Evolutionary conservation across 2,797 vertebrate genomes (phyloP).

Genomic region (Trichosurus vulpecula): DNA sequence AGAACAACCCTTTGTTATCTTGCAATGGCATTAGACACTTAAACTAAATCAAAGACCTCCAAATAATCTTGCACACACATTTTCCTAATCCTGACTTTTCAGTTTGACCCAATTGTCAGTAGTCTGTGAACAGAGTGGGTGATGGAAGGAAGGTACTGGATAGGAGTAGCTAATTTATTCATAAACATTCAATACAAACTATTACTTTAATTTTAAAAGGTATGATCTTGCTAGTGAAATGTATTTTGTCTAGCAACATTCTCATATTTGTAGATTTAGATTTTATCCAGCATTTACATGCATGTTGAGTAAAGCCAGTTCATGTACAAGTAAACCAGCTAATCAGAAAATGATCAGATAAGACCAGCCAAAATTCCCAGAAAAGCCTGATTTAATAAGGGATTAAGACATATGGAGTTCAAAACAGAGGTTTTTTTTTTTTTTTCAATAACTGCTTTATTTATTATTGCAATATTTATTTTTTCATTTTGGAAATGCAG

Average conservation of each 20-base stretch:
- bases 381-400: background rate
- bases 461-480: background rate
- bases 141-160: background rate
- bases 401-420: background rate
- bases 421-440: background rate
- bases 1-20: background rate
- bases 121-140: background rate
- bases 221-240: background rate
- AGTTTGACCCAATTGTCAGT: background rate
- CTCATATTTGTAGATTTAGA: background rate
- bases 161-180: background rate
- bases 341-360: background rate
- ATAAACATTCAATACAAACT: background rate
- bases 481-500: background rate
- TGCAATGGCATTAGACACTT: background rate
- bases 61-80: constrained; percentile 4
- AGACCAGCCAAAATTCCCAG: background rate
- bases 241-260: background rate
- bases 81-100: background rate
- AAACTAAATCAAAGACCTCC: background rate
- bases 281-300: background rate
- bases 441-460: background rate
- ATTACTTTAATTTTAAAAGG: background rate
- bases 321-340: background rate
- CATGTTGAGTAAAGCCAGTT: background rate